These are phyloP conservation scores for Yponomeuta malinellus DNA, from an alignment of 2,888 invertebrate species.

Conservation along the genomic window DNA sequence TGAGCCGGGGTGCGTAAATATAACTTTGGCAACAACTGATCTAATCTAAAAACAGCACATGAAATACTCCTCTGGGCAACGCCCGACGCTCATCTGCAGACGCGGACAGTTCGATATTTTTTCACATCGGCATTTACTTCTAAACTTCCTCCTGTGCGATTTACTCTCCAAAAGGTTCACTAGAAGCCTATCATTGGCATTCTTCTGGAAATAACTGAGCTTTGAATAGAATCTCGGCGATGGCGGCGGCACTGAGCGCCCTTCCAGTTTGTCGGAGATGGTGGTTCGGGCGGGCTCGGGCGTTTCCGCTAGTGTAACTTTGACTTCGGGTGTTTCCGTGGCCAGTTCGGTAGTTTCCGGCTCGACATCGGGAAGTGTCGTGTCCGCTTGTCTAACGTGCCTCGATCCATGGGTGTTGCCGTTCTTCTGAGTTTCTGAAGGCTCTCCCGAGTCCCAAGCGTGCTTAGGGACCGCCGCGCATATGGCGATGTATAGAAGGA, in stretches of 20 bases:
- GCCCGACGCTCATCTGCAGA: conserved; percentile 60
- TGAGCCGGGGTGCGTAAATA: too few relatives aligned
- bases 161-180: conserved; percentile 31
- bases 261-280: conserved; percentile 26
- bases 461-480: too few relatives aligned
- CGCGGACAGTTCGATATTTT: conserved; percentile 69
- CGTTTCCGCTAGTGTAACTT: conserved; percentile 16
- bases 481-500: too few relatives aligned
- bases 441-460: background rate
- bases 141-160: conserved; percentile 43
- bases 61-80: conserved; percentile 67
- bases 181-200: conserved; percentile 27
- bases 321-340: conserved; percentile 20
- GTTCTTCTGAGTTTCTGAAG: background rate
- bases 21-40: background rate
- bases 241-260: conserved; percentile 21
- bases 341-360: conserved; percentile 28
- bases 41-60: conserved; percentile 58
- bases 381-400: conserved; percentile 11
- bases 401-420: conserved; percentile 21
- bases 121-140: conserved; percentile 61
- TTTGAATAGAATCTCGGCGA: conserved; percentile 43
- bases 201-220: conserved; percentile 47
- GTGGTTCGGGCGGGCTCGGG: conserved; percentile 23
- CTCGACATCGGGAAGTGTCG: conserved; percentile 20